Evolutionary conservation across 2,888 invertebrate species (phyloP).

Genomic region (Polydrusus pterygomalis): DNA sequence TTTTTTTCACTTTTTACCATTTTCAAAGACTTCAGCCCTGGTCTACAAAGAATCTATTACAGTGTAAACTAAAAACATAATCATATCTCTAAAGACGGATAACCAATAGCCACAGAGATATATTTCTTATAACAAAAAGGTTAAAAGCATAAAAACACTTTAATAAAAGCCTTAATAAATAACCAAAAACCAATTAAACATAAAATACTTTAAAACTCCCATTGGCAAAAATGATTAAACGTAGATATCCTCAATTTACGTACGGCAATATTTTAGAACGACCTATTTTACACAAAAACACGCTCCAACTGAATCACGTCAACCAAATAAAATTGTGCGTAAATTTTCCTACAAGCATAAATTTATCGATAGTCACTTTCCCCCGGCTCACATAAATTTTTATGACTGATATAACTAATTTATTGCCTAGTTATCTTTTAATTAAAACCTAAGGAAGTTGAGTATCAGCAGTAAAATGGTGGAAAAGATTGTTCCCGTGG

Average conservation of each 20-base stretch:
- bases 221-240: constrained; percentile 15
- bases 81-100: too few relatives aligned
- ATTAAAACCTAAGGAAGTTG: constrained; percentile 29
- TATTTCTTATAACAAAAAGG: too few relatives aligned
- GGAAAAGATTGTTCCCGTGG: constrained; percentile 15
- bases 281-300: constrained; percentile 28
- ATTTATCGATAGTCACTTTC: constrained; percentile 30
- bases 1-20: too few relatives aligned
- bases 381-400: constrained; percentile 24
- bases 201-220: constrained; percentile 12
- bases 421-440: constrained; percentile 29
- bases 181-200: neutral
- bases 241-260: constrained; percentile 19
- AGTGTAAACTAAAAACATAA: too few relatives aligned
- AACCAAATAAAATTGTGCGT: constrained; percentile 26
- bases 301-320: constrained; percentile 24
- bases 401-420: constrained; percentile 29
- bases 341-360: constrained; percentile 29
- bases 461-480: constrained; percentile 15
- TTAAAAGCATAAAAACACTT: neutral
- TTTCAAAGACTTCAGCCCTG: too few relatives aligned
- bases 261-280: constrained; percentile 18
- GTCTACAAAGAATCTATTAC: too few relatives aligned
- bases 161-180: neutral
- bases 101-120: too few relatives aligned